Conservation (phyloP, 2,797 vertebrate species). For the Hemitrygon akajei region DNA sequence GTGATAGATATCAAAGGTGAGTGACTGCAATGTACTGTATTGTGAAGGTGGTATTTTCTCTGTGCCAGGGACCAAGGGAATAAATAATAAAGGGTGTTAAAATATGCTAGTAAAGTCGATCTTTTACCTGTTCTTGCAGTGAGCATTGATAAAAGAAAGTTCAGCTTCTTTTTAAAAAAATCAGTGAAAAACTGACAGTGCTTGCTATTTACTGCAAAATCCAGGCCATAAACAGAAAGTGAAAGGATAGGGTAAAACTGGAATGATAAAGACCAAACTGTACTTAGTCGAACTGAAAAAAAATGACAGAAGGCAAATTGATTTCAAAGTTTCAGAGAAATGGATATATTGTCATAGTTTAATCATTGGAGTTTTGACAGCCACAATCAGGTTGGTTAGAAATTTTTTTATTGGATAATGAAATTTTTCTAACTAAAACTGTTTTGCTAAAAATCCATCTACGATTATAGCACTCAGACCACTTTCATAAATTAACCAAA, state of each 20-base stretch:
- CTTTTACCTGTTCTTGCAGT: too few species aligned
- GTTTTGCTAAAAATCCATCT: background rate
- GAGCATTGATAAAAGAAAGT: too few species aligned
- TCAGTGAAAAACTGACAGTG: too few species aligned
- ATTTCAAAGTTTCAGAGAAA: background rate
- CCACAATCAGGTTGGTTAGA: background rate
- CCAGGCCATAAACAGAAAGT: background rate
- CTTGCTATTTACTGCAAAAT: too few species aligned
- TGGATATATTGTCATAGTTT: background rate
- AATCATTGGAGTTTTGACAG: background rate
- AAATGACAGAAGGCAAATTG: background rate
- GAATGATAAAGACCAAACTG: background rate
- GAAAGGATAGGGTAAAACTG: background rate
- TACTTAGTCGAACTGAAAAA: background rate
- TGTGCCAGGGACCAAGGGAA: too few species aligned
- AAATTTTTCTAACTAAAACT: background rate
- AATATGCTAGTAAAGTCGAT: too few species aligned
- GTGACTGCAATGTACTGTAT: too few species aligned
- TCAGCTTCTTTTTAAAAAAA: too few species aligned
- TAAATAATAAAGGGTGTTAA: too few species aligned
- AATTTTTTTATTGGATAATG: background rate
- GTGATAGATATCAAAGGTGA: too few species aligned
- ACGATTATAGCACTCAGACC: background rate
- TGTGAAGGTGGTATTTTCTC: too few species aligned
- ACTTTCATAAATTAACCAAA: background rate